Conservation (phyloP, 2,797 vertebrate species). For the Sebastiscus tertius region DNA sequence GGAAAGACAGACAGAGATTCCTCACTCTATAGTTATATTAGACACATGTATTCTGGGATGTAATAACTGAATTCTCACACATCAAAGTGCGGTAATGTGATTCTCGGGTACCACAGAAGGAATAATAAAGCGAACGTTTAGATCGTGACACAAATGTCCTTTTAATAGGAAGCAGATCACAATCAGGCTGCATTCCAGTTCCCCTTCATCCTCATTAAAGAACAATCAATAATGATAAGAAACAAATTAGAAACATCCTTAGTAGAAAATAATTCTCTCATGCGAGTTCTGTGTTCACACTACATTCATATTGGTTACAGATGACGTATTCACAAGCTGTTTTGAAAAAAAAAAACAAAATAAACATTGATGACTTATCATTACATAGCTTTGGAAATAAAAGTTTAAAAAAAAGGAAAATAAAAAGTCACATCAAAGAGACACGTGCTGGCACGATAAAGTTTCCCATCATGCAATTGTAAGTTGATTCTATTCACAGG, state of each 20-base stretch:
- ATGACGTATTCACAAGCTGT: constrained; percentile 78
- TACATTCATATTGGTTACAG: constrained; percentile 80
- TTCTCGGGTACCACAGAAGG: not conserved
- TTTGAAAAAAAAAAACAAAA: constrained; percentile 60
- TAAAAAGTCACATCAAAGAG: constrained; percentile 71
- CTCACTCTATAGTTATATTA: not conserved
- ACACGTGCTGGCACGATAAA: constrained; percentile 82
- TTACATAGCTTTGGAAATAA: constrained; percentile 59
- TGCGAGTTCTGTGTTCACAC: constrained; percentile 81
- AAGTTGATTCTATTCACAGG: constrained; percentile 79
- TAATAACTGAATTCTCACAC: not conserved
- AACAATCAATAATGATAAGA: constrained; percentile 78
- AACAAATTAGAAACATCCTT: constrained; percentile 85
- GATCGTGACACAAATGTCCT: constrained; percentile 76
- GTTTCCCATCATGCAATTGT: constrained; percentile 84
- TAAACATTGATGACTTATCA: constrained; percentile 60
- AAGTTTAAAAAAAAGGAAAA: constrained; percentile 22
- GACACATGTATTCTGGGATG: not conserved
- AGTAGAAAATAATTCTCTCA: constrained; percentile 86
- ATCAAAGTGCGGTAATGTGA: not conserved
- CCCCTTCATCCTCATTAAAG: constrained; percentile 75
- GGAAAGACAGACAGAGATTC: too few relatives aligned
- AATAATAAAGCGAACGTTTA: constrained; percentile 9
- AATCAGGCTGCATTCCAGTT: constrained; percentile 82
- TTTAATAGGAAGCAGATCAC: constrained; percentile 86